phyloP scores from a whole-genome alignment of 2,113 vertebrate species.

The Dipodomys merriami region DNA sequence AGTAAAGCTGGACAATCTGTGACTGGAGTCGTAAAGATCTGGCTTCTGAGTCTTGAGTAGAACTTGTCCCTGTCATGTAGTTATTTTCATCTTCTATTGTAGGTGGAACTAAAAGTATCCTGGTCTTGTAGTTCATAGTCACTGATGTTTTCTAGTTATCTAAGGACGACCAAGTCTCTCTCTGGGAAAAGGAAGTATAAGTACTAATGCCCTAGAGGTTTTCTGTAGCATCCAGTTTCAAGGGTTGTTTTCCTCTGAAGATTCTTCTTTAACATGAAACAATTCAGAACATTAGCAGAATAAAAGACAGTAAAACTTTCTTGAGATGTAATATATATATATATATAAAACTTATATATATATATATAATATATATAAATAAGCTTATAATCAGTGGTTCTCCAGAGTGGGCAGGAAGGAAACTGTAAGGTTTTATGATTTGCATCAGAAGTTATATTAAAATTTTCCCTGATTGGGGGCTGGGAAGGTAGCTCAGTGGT shows the following conservation, averaged over 20 bases:
- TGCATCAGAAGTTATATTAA: slow-evolving; percentile 8
- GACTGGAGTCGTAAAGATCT: background rate
- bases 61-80: background rate
- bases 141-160: slow-evolving; percentile 30
- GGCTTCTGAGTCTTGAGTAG: background rate
- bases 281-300: background rate
- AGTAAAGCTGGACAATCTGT: background rate
- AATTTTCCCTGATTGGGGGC: background rate
- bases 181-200: slow-evolving; percentile 42
- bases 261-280: background rate
- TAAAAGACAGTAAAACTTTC: background rate
- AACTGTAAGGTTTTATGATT: background rate
- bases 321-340: background rate
- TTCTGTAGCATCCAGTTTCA: background rate
- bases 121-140: background rate
- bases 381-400: slow-evolving; percentile 4
- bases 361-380: background rate
- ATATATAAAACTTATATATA: no score
- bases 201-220: background rate
- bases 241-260: background rate
- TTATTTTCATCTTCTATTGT: background rate
- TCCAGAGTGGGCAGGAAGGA: background rate
- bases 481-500: no score
- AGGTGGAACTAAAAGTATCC: background rate
- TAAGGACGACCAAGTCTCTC: background rate